Evolutionary conservation across 2,888 invertebrate species (phyloP).

Genomic region (Drosophila meridionalis): DNA sequence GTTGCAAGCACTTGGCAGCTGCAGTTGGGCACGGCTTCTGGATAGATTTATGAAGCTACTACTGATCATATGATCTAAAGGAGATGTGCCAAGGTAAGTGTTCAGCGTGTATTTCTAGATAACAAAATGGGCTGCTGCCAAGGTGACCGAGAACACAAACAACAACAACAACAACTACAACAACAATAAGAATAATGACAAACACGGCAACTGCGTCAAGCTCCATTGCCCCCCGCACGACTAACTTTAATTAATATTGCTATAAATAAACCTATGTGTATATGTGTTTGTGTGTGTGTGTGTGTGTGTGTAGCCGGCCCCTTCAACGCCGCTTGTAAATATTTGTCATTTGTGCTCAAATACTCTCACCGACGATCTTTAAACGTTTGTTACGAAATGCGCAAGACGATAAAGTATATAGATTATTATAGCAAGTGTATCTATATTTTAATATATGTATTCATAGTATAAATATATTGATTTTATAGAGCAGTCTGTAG

Average conservation of each 20-base stretch:
- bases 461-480: background rate
- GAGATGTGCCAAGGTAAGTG: conserved; percentile 5
- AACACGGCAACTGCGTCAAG: conserved; percentile 40
- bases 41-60: background rate
- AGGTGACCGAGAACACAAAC: conserved; percentile 41
- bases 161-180: conserved; percentile 3
- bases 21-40: background rate
- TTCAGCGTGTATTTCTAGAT: conserved; percentile 36
- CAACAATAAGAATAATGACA: conserved; percentile 3
- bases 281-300: conserved; percentile 7
- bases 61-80: conserved; percentile 8
- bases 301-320: conserved; percentile 3
- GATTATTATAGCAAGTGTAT: background rate
- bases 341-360: conserved; percentile 11
- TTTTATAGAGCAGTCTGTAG: background rate
- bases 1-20: background rate
- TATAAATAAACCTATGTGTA: conserved; percentile 33
- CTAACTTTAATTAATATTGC: conserved; percentile 65
- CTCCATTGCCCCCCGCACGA: conserved; percentile 45
- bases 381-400: background rate
- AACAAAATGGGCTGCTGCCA: conserved; percentile 48
- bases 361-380: background rate
- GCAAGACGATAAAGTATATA: background rate
- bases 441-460: background rate
- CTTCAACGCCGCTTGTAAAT: conserved; percentile 15